phyloP scores from a whole-genome alignment of 2,797 vertebrate species.

The Mormyrus proboscirostris region DNA sequence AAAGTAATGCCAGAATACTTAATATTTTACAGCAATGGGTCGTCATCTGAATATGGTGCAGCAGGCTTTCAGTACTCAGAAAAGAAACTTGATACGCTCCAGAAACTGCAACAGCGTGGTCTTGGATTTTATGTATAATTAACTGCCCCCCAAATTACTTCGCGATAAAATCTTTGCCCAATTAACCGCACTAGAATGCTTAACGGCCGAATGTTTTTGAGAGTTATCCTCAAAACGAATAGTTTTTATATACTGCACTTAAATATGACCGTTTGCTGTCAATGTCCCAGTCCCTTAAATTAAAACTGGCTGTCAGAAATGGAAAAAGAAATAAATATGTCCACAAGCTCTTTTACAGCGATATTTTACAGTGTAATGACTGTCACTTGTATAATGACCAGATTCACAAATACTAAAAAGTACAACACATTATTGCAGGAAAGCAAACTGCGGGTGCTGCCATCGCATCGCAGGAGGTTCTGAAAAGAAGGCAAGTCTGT shows the following conservation, averaged over 20 bases:
- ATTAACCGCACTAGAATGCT: background rate
- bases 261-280: background rate
- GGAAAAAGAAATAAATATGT: background rate
- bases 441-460: constrained; percentile 19
- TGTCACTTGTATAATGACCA: constrained; percentile 12
- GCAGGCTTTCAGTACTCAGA: background rate
- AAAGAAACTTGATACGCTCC: background rate
- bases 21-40: background rate
- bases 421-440: constrained; percentile 8
- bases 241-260: background rate
- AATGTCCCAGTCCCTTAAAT: background rate
- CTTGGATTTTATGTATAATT: background rate
- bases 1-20: background rate
- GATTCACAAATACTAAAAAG: constrained; percentile 17
- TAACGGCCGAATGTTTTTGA: background rate
- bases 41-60: background rate
- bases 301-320: background rate
- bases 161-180: background rate
- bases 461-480: constrained; percentile 25
- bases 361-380: constrained; percentile 17
- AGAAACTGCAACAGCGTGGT: background rate
- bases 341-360: constrained; percentile 19
- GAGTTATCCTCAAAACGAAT: background rate
- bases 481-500: constrained; percentile 27
- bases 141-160: background rate